Percentiles rank a stretch among this genome's conserved stretches.
These are phyloP conservation scores for Phrynocephalus guinanensis DNA, from an alignment of 2,797 vertebrate genomes.

Conservation along the genomic window DNA sequence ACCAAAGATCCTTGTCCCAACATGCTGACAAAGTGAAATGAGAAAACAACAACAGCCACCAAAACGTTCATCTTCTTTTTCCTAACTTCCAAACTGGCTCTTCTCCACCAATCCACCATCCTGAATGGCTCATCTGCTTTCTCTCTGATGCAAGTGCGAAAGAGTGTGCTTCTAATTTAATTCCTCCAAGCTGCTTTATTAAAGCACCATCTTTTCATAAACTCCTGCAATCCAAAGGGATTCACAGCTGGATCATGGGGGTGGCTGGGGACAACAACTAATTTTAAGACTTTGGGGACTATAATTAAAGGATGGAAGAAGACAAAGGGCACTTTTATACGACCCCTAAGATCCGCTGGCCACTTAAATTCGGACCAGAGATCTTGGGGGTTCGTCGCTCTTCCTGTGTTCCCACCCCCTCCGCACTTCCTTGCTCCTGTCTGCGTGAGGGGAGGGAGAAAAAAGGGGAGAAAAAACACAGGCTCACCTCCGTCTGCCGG, in stretches of 20 bases:
- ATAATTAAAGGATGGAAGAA: constrained; percentile 40
- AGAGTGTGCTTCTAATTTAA: background rate
- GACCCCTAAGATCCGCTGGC: too few relatives aligned
- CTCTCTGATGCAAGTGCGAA: background rate
- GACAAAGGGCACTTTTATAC: background rate
- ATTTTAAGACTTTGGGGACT: constrained; percentile 31
- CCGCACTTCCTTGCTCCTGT: too few relatives aligned
- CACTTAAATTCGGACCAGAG: too few relatives aligned
- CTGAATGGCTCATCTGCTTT: background rate
- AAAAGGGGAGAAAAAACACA: too few relatives aligned
- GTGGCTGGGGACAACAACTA: background rate
- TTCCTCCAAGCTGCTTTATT: constrained; percentile 17
- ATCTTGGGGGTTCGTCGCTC: too few relatives aligned
- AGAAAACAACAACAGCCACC: background rate
- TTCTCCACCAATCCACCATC: too few relatives aligned
- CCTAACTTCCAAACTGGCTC: background rate
- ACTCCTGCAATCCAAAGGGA: constrained; percentile 6
- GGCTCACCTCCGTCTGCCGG: too few relatives aligned
- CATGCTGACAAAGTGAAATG: background rate
- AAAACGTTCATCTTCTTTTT: background rate
- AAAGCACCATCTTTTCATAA: constrained; percentile 28
- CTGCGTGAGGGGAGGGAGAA: too few relatives aligned
- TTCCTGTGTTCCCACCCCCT: too few relatives aligned
- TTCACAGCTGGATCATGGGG: background rate
- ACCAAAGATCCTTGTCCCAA: too few relatives aligned